Evolutionary conservation across 2,113 vertebrate species (phyloP), one percentile per base, ranked within the genome.

Genomic region (Limnothrissa miodon): DNA sequence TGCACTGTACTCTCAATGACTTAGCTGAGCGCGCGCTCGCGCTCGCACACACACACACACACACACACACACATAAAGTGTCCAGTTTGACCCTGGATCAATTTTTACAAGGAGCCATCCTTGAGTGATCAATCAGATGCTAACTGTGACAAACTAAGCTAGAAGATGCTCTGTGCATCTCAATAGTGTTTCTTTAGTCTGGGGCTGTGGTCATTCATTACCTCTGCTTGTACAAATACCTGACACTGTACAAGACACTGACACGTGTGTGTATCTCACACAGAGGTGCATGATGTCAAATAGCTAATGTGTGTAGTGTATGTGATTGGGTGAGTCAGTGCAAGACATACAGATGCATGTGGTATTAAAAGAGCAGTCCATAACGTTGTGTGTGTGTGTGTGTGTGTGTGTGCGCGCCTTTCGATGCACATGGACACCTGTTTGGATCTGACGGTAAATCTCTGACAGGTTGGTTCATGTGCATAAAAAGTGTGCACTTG

Each of bases 291-390:
- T 53, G 48, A 17, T 53, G 48, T 53, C 48, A 21, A 56, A 56
- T 19, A 17, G 17, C 15, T 17, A n/a, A 25, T 62, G 23, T 29
- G 59, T 29, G 59, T 62, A n/a, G 59, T 62, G 59, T 29, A 25
- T 29, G 59, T 62, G 59, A 10, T n/a, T 62, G 29, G 51, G 44
- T 36, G 13, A 36, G 25, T 51, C 19, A 66, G 0, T n/a, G n/a
- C n/a, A n/a, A 59, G n/a, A 95, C 89, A 98, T 97, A 0, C 97
- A 99, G 89, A 99, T 98, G 59, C 96, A 93, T 0, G 98, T 98
- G 51, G 96, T 96, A 87, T 99, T 97, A 81, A 99, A 98, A 0
- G 97, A 96, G 83, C 97, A 99, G 46, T 92, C 92, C 5, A 93
- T 94, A 9, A 90, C 89, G 0, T 91, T 86, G 0, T 93, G 92